Base-by-base conservation (phyloP, 2,113 vertebrate species). In the Grammomys surdaster region DNA sequence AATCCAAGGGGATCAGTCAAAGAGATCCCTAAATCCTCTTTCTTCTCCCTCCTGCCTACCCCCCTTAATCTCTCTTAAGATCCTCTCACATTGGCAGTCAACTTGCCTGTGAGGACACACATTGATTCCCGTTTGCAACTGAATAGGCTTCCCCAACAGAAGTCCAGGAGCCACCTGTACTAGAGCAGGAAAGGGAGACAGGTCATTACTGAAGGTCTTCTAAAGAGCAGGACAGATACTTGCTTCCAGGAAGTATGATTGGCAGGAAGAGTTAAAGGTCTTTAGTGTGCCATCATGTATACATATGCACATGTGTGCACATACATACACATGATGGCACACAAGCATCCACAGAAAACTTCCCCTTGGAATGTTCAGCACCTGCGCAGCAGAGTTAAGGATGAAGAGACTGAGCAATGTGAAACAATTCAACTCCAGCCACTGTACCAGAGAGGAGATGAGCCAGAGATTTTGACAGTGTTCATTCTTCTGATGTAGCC, bases 81-180 rank as follows among this genome's bases (percentile, higher is more conserved):
- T 60, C 67, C 54, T 9, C 13, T 70, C 43, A 80, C 24, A 69
- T 17, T 43, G 84, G 33, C 67, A 84, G 81, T 9, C 51, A 60
- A 10, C 36, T 51, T 22, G 40, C 63, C 73, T 2, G 1, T 0
- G 7, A 85, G 7, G 40, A 46, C 26, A 33, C 26, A 26, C 58
- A 84, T 73, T 70, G 91, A 56, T 63, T 90, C 43, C 60, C 82
- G 81, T 92, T 91, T 96, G 75, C 89, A 91, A 72, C 48, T 13
- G 33, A 36, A n/a, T 51, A 81, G 80, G 67, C 69, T 76, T 73
- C 87, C 43, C 51, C 46, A 80, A 48, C 13, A n/a, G 20, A 58
- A 2, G 17, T 51, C 54, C 93, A 90, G 75, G 65, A 36, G 48
- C 43, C 54, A 78, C 84, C 28, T n/a, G 31, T 40, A 43, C 73